Evolutionary conservation across 2,797 vertebrate genomes (phyloP), one percentile per base, ranked within the genome.

Genomic region (Lindbergichthys nudifrons): DNA sequence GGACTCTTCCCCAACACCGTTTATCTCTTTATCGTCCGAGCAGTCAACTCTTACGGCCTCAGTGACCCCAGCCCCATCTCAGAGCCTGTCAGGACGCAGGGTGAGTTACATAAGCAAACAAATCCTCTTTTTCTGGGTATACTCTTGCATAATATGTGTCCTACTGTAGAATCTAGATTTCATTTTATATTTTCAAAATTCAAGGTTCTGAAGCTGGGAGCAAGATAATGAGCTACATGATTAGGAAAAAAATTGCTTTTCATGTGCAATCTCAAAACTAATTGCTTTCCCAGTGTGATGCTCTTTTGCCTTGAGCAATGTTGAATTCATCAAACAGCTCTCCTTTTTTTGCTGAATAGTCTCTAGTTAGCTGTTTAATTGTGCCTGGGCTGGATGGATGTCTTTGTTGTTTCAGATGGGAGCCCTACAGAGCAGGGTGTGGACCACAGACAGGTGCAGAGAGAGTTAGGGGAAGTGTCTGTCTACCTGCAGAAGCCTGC

Each of bases 21-120:
- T 66, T 99, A 99, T 86, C 93, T 99, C 75, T 99, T 99, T 76
- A 94, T 98, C 41, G 96, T 99, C 58, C 92, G 98, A 77, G 97
- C 98, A 0, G 93, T 95, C 83, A 98, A 97, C 23, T 84, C 93
- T 3, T 95, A 97, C 0, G 98, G 98, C 60, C 95, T 99, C 80
- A 98, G 98, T 0, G 96, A 98, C 80, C 98, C 98, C 90, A 99
- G 98, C 39, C 96, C 96, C 0, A 69, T 97, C 90, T 99, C 98
- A 0, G 96, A 97, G 87, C 97, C 98, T 0, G 95, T 99, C 77
- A 95, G 94, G 66, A 99, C 98, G 0, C 96, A 92, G 89, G 98
- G 98, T 97, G 85, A 80, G 93, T 87, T 32, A 66, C 16, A 53
- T 18, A 36, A 61, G 8, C 39, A 46, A 21, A 59, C 8, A 51